Evolutionary conservation across 2,113 vertebrate species (phyloP), one percentile per base, ranked within the genome.

Genomic region (Mola mola): DNA sequence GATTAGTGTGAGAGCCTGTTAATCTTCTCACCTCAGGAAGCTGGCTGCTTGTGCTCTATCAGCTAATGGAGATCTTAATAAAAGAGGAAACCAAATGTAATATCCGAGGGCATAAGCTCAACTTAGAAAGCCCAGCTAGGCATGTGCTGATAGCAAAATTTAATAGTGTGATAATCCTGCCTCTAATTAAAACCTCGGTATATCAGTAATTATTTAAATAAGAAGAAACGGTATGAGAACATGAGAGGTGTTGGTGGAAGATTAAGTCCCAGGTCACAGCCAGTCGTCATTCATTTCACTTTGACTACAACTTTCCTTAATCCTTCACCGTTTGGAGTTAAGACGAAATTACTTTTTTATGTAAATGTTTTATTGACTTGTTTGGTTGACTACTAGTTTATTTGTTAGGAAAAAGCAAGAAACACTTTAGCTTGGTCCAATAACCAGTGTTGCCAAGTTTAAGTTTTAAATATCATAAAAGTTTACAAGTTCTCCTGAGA

Each of bases 11-110:
- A 83, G 72, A 83, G 82, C 66, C 61, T 42, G 75, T 71, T 86
- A 88, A 85, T 85, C 83, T 82, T n/a, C 72, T 63, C 85, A 73
- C 83, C 79, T 88, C 81, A 61, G 79, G 86, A 84, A 81, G 75
- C 68, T 19, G 67, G 40, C 59, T 70, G 63, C 65, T 72, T 66
- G 61, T 6, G 17, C 65, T 28, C 7, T 81, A 86, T 88, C 83
- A 75, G 77, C 81, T 84, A 78, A 84, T 84, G 59, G 72, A 72
- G 72, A 88, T 84, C 86, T 86, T 79, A 75, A 77, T 84, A 79
- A 82, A 81, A 72, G n/a, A 71, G 63, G 60, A 77, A 75, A 67
- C 62, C 66, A 84, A 84, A 88, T 84, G 83, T 81, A 85, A 88
- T 84, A 79, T 83, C 47, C 48, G 66, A 66, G 72, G 42, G 52